Evolutionary conservation across 1,140 invertebrate species (phyloP).

Genomic region (Hormaphis cornu): DNA sequence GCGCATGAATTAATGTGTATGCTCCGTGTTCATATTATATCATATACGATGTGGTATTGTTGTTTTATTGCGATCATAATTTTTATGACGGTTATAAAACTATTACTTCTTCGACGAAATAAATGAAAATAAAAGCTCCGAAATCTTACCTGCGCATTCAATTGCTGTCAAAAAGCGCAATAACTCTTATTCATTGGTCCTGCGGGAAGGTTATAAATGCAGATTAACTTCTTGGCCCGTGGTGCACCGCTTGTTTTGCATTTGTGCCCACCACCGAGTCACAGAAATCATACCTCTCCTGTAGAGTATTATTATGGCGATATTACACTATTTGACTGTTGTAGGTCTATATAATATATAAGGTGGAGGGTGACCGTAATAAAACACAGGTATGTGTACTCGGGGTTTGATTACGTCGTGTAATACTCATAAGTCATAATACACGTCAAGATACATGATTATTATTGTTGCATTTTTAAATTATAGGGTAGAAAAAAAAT

Average conservation of each 20-base stretch:
- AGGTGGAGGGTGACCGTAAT: not conserved
- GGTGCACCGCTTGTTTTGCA: not conserved
- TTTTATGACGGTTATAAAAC: not conserved
- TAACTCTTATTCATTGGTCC: constrained; percentile 23
- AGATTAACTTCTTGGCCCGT: not conserved
- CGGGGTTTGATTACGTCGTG: not conserved
- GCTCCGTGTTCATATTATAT: too few species aligned
- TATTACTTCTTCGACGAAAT: too few species aligned
- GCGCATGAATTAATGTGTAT: too few species aligned
- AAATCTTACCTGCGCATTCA: not conserved
- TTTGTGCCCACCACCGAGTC: constrained; percentile 2
- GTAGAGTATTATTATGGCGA: not conserved
- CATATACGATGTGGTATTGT: not conserved
- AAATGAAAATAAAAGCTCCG: not conserved
- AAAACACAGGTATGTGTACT: not conserved
- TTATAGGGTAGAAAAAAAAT: too few species aligned
- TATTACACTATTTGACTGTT: not conserved
- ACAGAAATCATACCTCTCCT: not conserved
- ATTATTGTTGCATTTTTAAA: not conserved
- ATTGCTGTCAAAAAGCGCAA: not conserved
- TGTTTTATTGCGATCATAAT: not conserved
- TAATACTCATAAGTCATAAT: not conserved
- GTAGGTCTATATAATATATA: not conserved
- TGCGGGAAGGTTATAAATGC: constrained; percentile 4
- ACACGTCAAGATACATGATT: not conserved